Base-by-base conservation (phyloP, 1,140 invertebrate genomes). In the Thaumatotibia leucotreta region DNA sequence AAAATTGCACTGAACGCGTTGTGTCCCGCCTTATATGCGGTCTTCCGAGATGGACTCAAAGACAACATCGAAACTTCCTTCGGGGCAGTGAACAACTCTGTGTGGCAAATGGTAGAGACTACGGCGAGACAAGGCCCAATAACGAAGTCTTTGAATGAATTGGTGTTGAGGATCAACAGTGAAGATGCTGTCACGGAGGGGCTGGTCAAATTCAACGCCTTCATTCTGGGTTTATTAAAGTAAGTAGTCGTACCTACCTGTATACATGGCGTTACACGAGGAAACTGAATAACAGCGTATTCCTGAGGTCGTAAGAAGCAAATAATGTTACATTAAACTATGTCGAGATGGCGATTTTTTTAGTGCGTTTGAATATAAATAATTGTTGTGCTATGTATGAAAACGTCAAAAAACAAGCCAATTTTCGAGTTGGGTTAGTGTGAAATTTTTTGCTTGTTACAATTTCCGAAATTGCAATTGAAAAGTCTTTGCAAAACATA, bases 141-240 rank as follows among this genome's bases (percentile, higher is more conserved):
- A 45, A 97, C 96, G 4, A 95, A 96, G 83, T 95, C 96, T n/a
- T 89, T 97, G 1, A 96, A 97, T 88, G 97, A 97, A 79, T 90
- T 97, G 50, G 96, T 97, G 8, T 93, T 97, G 81, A 94, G 95
- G 80, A 94, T 98, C 70, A 97, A 97, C 81, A 94, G 94, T 70
- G 96, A 97, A 89, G 94, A 97, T 80, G 94, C 94, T 39, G 94
- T 98, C 1, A 95, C 95, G 2, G 96, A 97, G 86, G 96, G 96
- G 67, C 93, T 96, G 79, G 93, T 97, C 66, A 97, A 97, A 82
- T 97, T 98, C 80, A 97, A 97, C 86, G 96, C 96, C 62, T 97
- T 98, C 85, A 94, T 97, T 68, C 95, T 97, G 87, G 97, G 96
- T 33, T 91, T 98, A 62, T 91, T 97, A n/a, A 98, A 97, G 95